phyloP scores from a whole-genome alignment of 2,797 vertebrate species.

The Euthynnus affinis region DNA sequence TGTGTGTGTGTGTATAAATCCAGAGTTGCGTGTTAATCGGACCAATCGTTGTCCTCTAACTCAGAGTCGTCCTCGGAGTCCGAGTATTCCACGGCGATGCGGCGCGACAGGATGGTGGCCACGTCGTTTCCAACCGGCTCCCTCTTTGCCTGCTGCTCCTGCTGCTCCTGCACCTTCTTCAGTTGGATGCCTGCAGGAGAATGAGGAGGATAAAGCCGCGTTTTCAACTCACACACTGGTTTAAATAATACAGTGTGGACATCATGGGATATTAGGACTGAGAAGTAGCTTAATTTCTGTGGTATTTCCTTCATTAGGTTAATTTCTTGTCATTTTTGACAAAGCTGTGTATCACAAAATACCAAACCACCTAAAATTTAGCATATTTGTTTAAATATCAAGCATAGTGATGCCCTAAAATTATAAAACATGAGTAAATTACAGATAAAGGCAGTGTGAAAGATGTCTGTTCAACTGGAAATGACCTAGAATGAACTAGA shows the following conservation, averaged over 20 bases:
- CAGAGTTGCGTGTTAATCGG: constrained; percentile 87
- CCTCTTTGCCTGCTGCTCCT: constrained; percentile 95
- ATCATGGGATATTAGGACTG: neutral
- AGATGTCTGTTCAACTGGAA: no score
- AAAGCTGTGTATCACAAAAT: neutral
- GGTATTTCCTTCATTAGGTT: neutral
- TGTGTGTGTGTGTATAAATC: neutral
- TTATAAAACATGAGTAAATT: no score
- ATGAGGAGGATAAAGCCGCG: neutral
- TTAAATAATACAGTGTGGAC: no score
- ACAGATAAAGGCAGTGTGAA: no score
- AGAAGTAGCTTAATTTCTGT: neutral
- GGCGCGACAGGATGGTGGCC: constrained; percentile 95
- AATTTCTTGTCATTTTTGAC: neutral
- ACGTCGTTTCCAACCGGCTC: constrained; percentile 97
- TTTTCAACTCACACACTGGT: neutral
- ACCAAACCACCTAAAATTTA: neutral
- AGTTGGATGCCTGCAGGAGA: constrained; percentile 91
- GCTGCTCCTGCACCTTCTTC: constrained; percentile 98
- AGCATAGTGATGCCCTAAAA: neutral
- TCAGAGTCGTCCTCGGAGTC: constrained; percentile 98
- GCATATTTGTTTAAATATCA: neutral
- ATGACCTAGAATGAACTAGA: no score
- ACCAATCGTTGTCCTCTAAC: constrained; percentile 98
- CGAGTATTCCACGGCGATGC: constrained; percentile 98